These are phyloP conservation scores for Malthinus seriepunctatus DNA, from an alignment of 2,888 invertebrate genomes.

Conservation along the genomic window DNA sequence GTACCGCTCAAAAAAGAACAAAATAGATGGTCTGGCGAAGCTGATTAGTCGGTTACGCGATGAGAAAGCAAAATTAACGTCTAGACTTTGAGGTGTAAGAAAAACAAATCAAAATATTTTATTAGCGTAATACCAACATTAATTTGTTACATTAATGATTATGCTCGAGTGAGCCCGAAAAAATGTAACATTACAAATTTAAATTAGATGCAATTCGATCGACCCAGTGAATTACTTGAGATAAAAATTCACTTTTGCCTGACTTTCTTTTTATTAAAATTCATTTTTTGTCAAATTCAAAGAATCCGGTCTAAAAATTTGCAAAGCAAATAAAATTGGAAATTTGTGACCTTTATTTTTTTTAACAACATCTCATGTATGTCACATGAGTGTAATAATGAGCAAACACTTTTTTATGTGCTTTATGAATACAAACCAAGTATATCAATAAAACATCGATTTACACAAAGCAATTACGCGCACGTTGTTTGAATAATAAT, in stretches of 20 bases:
- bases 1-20: constrained; percentile 1
- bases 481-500: no score
- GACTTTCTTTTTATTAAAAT: constrained; percentile 5
- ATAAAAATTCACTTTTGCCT: constrained; percentile 6
- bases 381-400: background rate
- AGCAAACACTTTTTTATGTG: background rate
- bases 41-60: constrained; percentile 15
- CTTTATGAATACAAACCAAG: background rate
- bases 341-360: constrained; percentile 9
- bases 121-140: constrained; percentile 49
- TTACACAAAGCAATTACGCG: background rate
- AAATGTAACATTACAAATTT: background rate
- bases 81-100: constrained; percentile 20
- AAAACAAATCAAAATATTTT: constrained; percentile 16
- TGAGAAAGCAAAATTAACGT: constrained; percentile 29
- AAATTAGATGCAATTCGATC: background rate
- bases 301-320: background rate
- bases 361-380: constrained; percentile 1
- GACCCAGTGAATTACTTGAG: constrained; percentile 3
- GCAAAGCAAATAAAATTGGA: constrained; percentile 8
- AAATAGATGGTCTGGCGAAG: constrained; percentile 5
- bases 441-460: background rate
- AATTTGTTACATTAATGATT: background rate
- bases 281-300: no score
- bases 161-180: background rate